A percentile compares a stretch with the other conserved stretches of the same genome.
phyloP scores from a whole-genome alignment of 1,140 invertebrate species.

The Hesperophylax magnus region DNA sequence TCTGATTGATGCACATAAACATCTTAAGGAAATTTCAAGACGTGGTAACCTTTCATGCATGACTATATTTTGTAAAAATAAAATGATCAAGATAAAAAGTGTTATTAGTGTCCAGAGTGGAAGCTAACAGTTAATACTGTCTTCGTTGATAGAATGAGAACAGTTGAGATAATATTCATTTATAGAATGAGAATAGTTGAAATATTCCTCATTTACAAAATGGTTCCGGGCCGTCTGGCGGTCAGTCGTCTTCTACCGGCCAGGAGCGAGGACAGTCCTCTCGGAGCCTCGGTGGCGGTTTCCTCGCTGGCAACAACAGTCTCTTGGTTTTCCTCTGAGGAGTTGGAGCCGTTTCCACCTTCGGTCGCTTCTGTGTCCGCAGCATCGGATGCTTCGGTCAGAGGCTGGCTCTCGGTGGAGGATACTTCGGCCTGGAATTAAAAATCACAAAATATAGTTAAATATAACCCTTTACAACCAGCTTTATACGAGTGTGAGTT shows the following conservation, averaged over 20 bases:
- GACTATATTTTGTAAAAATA: not conserved
- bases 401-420: constrained; percentile 40
- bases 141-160: not conserved
- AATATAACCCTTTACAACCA: too few relatives aligned
- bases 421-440: not conserved
- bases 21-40: not conserved
- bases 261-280: constrained; percentile 72
- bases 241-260: constrained; percentile 74
- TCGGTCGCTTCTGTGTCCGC: constrained; percentile 61
- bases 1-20: not conserved
- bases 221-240: constrained; percentile 71
- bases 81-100: not conserved
- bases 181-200: not conserved
- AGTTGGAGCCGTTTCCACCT: constrained; percentile 64
- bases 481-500: too few relatives aligned
- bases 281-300: constrained; percentile 71
- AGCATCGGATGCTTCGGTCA: constrained; percentile 41
- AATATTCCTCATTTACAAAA: constrained; percentile 57
- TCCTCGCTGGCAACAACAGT: constrained; percentile 70
- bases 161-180: not conserved
- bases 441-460: not conserved
- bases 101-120: not conserved
- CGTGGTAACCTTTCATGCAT: not conserved
- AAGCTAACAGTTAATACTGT: not conserved
- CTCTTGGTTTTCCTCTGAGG: constrained; percentile 68